Evolutionary conservation across 2,888 invertebrate genomes (phyloP).

Genomic region (Steinernema hermaphroditum): DNA sequence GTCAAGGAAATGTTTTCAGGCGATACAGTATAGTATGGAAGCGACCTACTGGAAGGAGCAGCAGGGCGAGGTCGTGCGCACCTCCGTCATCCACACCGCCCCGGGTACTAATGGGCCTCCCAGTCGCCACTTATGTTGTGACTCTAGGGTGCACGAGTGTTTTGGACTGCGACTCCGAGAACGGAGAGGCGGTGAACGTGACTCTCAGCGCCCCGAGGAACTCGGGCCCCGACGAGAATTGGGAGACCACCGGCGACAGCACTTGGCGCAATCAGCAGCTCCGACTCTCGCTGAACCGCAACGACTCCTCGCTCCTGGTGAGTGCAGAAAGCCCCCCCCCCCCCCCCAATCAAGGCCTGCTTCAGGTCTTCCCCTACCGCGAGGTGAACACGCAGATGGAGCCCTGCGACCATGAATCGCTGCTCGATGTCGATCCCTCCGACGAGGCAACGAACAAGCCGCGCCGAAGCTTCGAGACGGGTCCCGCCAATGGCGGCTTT

Average conservation of each 20-base stretch:
- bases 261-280: conserved; percentile 61
- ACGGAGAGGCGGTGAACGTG: conserved; percentile 38
- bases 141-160: conserved; percentile 53
- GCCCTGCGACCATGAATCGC: conserved; percentile 35
- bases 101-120: conserved; percentile 44
- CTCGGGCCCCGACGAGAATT: conserved; percentile 58
- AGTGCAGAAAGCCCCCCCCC: too few species aligned
- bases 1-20: conserved; percentile 43
- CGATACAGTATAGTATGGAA: conserved; percentile 64
- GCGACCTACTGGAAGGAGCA: conserved; percentile 53
- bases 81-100: conserved; percentile 64
- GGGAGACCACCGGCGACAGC: conserved; percentile 55
- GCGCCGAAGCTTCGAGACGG: conserved; percentile 28
- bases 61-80: conserved; percentile 56
- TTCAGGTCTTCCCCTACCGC: conserved; percentile 48
- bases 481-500: conserved; percentile 1
- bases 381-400: conserved; percentile 38
- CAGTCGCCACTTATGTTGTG: not conserved
- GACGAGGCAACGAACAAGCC: not conserved
- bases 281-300: conserved; percentile 56
- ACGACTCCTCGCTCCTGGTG: conserved; percentile 43
- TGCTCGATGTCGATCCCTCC: conserved; percentile 6
- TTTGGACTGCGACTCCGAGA: conserved; percentile 56
- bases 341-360: not conserved
- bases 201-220: conserved; percentile 41